Conservation (phyloP, 2,888 invertebrate genomes). For the Scrobipalpa atriplicella region DNA sequence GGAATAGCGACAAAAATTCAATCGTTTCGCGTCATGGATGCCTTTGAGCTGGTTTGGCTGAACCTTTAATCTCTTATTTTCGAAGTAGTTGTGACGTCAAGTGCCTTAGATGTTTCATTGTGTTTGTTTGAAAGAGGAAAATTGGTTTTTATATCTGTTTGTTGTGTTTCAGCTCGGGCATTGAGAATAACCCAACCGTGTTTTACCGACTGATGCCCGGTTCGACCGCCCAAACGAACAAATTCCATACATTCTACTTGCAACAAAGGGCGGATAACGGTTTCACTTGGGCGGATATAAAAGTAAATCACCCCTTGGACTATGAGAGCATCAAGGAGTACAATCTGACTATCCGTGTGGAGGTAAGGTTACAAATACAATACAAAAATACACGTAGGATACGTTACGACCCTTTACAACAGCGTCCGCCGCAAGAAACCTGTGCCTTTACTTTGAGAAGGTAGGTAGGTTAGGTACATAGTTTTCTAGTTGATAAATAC, state of each 20-base stretch:
- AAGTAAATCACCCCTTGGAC: slow-evolving; percentile 97
- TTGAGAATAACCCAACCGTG: slow-evolving; percentile 97
- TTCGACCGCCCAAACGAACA: slow-evolving; percentile 97
- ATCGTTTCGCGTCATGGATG: neutral
- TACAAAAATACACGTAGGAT: neutral
- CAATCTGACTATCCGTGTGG: slow-evolving; percentile 97
- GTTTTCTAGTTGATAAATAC: no score
- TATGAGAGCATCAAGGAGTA: slow-evolving; percentile 98
- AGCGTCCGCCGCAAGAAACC: no score
- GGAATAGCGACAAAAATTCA: neutral
- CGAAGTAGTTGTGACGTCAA: slow-evolving; percentile 52
- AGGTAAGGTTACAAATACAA: slow-evolving; percentile 84
- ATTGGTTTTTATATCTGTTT: slow-evolving; percentile 47
- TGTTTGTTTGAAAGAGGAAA: slow-evolving; percentile 35
- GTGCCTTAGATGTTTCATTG: slow-evolving; percentile 51
- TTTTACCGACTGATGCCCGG: slow-evolving; percentile 98
- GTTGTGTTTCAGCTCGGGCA: slow-evolving; percentile 91
- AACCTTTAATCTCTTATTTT: slow-evolving; percentile 22
- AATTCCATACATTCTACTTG: slow-evolving; percentile 96
- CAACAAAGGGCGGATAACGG: slow-evolving; percentile 97
- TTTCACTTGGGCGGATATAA: slow-evolving; percentile 97
- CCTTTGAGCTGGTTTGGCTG: neutral
- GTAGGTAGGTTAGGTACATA: no score
- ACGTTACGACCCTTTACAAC: no score
- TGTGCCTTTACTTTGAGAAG: no score